A percentile compares a stretch with the other conserved stretches of the same genome.
phyloP scores from a whole-genome alignment of 2,113 vertebrate genomes.

The Bungarus multicinctus region DNA sequence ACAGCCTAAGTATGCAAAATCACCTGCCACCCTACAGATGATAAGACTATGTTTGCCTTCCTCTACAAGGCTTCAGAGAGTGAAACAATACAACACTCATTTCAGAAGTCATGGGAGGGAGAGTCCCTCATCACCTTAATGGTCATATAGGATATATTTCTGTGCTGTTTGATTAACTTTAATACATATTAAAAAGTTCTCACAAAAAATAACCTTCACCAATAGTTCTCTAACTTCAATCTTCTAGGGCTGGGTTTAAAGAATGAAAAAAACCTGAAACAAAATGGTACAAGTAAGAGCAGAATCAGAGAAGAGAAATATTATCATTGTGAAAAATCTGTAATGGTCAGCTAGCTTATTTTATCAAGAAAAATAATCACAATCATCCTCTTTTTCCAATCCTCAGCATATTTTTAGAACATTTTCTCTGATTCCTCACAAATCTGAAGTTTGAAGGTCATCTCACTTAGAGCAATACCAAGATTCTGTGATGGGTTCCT shows the following conservation, averaged over 20 bases:
- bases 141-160: background rate
- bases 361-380: background rate
- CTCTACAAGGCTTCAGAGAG: background rate
- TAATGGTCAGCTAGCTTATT: background rate
- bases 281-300: background rate
- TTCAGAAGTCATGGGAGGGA: background rate
- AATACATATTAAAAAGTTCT: background rate
- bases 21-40: accelerated
- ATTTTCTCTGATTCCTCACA: background rate
- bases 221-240: background rate
- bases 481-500: background rate
- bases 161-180: background rate
- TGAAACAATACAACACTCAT: background rate
- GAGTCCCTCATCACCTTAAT: background rate
- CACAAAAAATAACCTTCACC: background rate
- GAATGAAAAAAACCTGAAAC: background rate
- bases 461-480: background rate
- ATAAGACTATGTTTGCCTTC: constrained; percentile 13
- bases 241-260: background rate
- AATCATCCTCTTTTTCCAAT: background rate
- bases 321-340: background rate
- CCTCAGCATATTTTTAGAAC: background rate
- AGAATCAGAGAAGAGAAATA: background rate
- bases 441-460: background rate
- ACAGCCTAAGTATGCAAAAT: background rate